Base-by-base conservation (phyloP, 2,888 invertebrate species). In the Ellobium chinense region DNA sequence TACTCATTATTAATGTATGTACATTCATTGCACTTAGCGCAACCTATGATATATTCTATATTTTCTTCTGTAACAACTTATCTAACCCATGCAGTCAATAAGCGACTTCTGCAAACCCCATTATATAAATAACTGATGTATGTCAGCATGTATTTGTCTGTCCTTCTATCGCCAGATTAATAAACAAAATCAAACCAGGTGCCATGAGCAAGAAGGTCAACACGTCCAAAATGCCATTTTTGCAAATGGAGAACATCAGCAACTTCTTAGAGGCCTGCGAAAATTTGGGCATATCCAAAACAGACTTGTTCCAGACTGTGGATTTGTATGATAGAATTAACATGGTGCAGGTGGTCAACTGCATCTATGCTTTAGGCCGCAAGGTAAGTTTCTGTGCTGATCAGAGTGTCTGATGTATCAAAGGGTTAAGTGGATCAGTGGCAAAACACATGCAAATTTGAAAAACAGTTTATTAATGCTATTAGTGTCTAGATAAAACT, bases 301-400 rank as follows among this genome's bases (percentile, higher is more conserved):
- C 97, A 92, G 99, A 99, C 94, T 96, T 97, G 70, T 99, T 99
- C 95, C 98, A 98, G 94, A 99, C 98, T 2, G 98, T 98, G 2
- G 99, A 99, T 93, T 95, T 99, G 72, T 99, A 98, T 97, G 99
- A 99, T 93, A 95, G 96, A 91, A 97, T 98, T 94, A 99, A 99
- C 93, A 95, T 99, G 84, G 97, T 97, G 93, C 97, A 98, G 31
- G 99, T 99, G 66, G 97, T 99, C 78, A 97, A 97, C 91, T 98
- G 98, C 92, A 94, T 99, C 83, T 97, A 98, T 93, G 97, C 99
- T 0, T 95, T 99, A 82, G 99, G 98, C 73, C 84, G 85, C 56
- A 83, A 80, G 84, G 84, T 84, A 39, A 46, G 69, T 46, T 21
- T 29, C n/a, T n/a, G n/a, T n/a, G n/a, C n/a, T n/a, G n/a, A n/a